Conservation (phyloP, 2,113 vertebrate genomes). For the Aegithalos caudatus region DNA sequence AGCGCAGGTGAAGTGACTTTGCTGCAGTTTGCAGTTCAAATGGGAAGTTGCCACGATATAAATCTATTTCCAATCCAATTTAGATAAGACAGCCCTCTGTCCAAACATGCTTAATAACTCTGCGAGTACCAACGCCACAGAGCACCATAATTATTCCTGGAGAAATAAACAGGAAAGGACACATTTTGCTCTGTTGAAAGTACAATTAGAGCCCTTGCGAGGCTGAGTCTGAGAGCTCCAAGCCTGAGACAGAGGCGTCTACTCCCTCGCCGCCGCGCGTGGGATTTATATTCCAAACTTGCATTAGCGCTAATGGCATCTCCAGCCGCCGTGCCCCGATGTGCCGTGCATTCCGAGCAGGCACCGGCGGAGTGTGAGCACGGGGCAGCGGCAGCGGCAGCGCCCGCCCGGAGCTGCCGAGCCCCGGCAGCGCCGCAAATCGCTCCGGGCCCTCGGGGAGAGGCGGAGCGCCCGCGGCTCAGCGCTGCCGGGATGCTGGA, state of each 20-base stretch:
- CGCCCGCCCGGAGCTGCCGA: background rate
- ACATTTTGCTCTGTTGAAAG: background rate
- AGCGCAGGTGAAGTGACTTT: background rate
- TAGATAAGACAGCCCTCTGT: slow-evolving; percentile 39
- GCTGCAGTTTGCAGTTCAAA: slow-evolving; percentile 34
- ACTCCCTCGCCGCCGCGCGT: background rate
- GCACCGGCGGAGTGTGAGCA: background rate
- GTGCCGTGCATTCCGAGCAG: background rate
- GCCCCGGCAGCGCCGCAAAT: background rate
- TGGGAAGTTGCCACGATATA: slow-evolving; percentile 14
- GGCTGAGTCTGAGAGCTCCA: background rate
- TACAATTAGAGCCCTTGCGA: background rate
- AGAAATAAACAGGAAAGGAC: slow-evolving; percentile 29
- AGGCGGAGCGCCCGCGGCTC: background rate
- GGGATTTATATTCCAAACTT: slow-evolving; percentile 3
- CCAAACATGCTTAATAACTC: slow-evolving; percentile 19
- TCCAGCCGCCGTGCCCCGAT: background rate
- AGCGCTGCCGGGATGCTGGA: background rate
- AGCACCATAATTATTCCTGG: background rate
- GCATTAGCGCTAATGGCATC: slow-evolving; percentile 55
- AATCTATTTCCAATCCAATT: slow-evolving; percentile 24
- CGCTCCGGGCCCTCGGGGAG: background rate
- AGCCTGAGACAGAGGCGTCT: background rate
- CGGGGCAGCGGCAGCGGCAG: background rate
- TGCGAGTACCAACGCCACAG: background rate